These are phyloP conservation scores for Diploscapter pachys DNA, from an alignment of 1,140 invertebrate genomes.

Conservation along the genomic window DNA sequence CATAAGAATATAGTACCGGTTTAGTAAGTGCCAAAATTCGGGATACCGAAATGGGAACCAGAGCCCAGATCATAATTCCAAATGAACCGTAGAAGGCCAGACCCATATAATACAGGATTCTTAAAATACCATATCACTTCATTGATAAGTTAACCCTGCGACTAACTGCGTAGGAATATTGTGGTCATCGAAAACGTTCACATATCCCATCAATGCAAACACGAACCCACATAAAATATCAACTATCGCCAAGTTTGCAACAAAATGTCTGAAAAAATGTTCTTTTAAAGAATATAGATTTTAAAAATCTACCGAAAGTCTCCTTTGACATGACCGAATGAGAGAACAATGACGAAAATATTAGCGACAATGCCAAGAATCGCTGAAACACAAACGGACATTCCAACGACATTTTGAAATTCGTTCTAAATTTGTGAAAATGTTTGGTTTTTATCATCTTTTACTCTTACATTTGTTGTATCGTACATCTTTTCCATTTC, in stretches of 20 bases:
- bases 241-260: constrained; percentile 47
- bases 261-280: constrained; percentile 37
- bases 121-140: neutral
- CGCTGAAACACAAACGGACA: constrained; percentile 14
- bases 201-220: constrained; percentile 47
- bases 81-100: constrained; percentile 52
- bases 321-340: constrained; percentile 25
- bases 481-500: no score
- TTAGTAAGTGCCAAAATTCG: constrained; percentile 45
- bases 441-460: no score
- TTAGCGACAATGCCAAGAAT: constrained; percentile 25
- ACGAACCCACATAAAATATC: constrained; percentile 45
- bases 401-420: constrained; percentile 17
- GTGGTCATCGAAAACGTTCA: constrained; percentile 38
- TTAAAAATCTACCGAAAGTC: constrained; percentile 19
- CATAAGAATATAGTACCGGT: constrained; percentile 43
- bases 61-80: constrained; percentile 48
- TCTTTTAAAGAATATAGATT: no score
- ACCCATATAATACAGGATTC: constrained; percentile 46
- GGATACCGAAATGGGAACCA: constrained; percentile 48
- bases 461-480: no score
- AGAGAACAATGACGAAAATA: constrained; percentile 15
- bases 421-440: constrained; percentile 9
- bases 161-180: constrained; percentile 26
- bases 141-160: neutral